Evolutionary conservation across 2,797 vertebrate genomes (phyloP), one percentile per base, ranked within the genome.

Genomic region (Molossus alvarezi): DNA sequence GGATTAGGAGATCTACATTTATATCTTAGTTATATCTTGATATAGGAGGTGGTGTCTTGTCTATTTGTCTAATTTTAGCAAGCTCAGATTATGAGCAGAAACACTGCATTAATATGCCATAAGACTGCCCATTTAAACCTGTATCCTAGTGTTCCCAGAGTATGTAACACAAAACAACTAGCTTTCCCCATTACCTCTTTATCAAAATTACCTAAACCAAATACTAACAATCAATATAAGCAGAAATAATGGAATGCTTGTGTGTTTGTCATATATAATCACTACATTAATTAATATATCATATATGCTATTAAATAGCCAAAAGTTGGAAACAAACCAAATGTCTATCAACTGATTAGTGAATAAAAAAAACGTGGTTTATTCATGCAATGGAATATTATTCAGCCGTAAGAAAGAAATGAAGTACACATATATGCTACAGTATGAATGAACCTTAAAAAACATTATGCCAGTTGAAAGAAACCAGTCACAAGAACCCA

Each of bases 381-480:
- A 53, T 45, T 11, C 17, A 48, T n/a, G 37, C 33, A 73, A 45
- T 73, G 15, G 33, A 55, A 88, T 73, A 57, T 33, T 88, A 65
- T 62, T 53, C 33, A 84, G 51, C n/a, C 37, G n/a, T 69, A 62
- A 82, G 57, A 69, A 79, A 62, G 21, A 55, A 77, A 80, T 48
- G 23, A 83, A 82, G 6, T 76, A 21, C 7, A 41, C 18, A 41
- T 60, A 55, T 45, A 55, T 88, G 41, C 71, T 82, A 75, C 23
- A n/a, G 57, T 55, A 48, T 72, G 29, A n/a, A 64, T 95, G 18
- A 58, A 86, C 18, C 12, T n/a, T 73, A 37, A 86, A 45, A 33
- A 85, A 76, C 13, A 18, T 95, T 80, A 73, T 55, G 53, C 51
- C 17, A 87, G 9, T 25, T 83, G 18, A 94, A 90, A 27, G 37